Evolutionary conservation across 2,113 vertebrate species (phyloP), one percentile per base, ranked within the genome.

Genomic region (Dolichallabes microphthalmus): DNA sequence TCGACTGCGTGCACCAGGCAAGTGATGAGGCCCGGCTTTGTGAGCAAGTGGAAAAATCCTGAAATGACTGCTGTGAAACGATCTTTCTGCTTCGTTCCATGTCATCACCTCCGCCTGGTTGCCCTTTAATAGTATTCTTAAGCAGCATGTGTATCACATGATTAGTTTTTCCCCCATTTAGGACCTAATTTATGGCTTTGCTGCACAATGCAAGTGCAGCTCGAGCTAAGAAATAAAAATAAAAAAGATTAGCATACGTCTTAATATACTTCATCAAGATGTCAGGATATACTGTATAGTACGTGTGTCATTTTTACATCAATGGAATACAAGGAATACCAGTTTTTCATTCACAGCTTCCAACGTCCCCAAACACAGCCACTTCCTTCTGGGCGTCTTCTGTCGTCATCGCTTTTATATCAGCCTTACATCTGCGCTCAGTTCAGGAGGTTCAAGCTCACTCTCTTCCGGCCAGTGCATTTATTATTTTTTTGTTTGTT

Each of bases 1-100:
- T 99, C 87, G 98, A 99, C 93, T 99, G 97, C 52, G 97, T 99
- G 57, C 97, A 99, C 91, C 98, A 99, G 96, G 98, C 97, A 91
- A 96, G 93, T 78, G 97, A 97, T 91, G 96, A 92, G 35, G 20
- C 35, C 61, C 32, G 82, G 52, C 19, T 55, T 8, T 13, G 64
- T 22, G 27, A 78, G 53, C n/a, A 77, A 58, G 20, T 12, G 35
- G 52, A 32, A 35, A 68, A 35, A 57, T 53, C 8, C 45, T 39
- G 17, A 22, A 78, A 60, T 32, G 53, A 30, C 53, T 12, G 1
- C 75, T 35, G 20, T 22, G 17, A 0, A 53, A 15, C 22, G 25
- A 52, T 75, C 25, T 1, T 30, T 30, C 14, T 55, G 53, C 53
- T 6, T 11, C 10, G 19, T 19, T 55, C 12, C 25, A 7, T 27